Percentiles rank a stretch among this genome's conserved stretches.
Conservation (phyloP, 2,888 invertebrate genomes). For the Trichogramma dendrolimi region DNA sequence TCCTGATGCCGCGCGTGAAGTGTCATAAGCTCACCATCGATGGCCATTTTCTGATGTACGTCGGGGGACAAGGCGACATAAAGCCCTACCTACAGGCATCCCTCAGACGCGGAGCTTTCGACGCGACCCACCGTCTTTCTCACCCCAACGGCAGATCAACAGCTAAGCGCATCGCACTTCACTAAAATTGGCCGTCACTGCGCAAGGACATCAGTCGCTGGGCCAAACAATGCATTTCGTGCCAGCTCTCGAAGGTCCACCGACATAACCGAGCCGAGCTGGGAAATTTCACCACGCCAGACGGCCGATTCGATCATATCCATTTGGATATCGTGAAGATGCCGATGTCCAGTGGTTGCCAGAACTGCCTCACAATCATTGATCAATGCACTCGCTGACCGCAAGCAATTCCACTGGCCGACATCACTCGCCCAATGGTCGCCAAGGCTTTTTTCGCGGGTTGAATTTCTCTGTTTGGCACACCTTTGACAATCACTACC, state of each 20-base stretch:
- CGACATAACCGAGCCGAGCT: too few relatives aligned
- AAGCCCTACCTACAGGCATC: not conserved
- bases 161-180: not conserved
- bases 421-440: constrained; percentile 39
- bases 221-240: too few relatives aligned
- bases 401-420: constrained; percentile 37
- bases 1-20: too few relatives aligned
- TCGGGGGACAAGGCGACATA: too few relatives aligned
- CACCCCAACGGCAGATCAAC: not conserved
- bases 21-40: too few relatives aligned
- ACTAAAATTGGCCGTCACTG: not conserved
- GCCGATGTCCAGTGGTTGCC: constrained; percentile 32
- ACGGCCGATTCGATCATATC: not conserved
- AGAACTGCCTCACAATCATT: too few relatives aligned
- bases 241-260: too few relatives aligned
- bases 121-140: not conserved
- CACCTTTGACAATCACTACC: constrained; percentile 37
- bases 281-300: too few relatives aligned
- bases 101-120: not conserved
- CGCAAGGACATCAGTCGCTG: too few relatives aligned
- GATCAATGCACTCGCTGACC: constrained; percentile 39
- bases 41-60: too few relatives aligned
- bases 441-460: constrained; percentile 29
- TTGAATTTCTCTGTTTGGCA: constrained; percentile 42
- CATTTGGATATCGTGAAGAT: constrained; percentile 22